phyloP scores from a whole-genome alignment of 2,888 invertebrate genomes.

The Cephus sareptanus region DNA sequence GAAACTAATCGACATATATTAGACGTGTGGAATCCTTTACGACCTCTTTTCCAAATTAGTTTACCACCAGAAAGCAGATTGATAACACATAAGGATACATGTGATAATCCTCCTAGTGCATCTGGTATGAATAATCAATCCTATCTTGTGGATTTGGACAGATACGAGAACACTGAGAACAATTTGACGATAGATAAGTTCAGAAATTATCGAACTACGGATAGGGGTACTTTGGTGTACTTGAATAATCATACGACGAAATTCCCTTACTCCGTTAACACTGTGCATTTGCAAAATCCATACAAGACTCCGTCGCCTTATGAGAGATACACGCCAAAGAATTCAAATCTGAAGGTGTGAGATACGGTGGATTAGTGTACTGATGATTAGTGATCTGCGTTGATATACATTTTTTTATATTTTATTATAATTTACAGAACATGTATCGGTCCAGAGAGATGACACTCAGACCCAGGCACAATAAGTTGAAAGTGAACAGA shows the following conservation, averaged over 20 bases:
- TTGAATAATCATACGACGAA: conserved; percentile 25
- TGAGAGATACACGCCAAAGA: conserved; percentile 41
- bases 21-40: conserved; percentile 8
- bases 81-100: not conserved
- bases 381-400: not conserved
- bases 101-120: not conserved
- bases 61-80: not conserved
- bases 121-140: not conserved
- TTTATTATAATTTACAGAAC: conserved; percentile 23
- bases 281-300: conserved; percentile 47
- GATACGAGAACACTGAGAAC: not conserved
- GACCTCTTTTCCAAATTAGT: not conserved
- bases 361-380: conserved; percentile 25
- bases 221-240: conserved; percentile 30
- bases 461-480: conserved; percentile 36
- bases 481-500: conserved; percentile 13
- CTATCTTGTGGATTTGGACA: not conserved
- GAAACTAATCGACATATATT: conserved; percentile 12
- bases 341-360: conserved; percentile 30
- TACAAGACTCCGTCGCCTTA: conserved; percentile 39
- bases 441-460: conserved; percentile 33
- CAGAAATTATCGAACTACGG: conserved; percentile 16
- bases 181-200: not conserved
- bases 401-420: not conserved
- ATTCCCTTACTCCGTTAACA: conserved; percentile 41